Conservation (phyloP, 1,140 invertebrate genomes). For the Aplysia californica region DNA sequence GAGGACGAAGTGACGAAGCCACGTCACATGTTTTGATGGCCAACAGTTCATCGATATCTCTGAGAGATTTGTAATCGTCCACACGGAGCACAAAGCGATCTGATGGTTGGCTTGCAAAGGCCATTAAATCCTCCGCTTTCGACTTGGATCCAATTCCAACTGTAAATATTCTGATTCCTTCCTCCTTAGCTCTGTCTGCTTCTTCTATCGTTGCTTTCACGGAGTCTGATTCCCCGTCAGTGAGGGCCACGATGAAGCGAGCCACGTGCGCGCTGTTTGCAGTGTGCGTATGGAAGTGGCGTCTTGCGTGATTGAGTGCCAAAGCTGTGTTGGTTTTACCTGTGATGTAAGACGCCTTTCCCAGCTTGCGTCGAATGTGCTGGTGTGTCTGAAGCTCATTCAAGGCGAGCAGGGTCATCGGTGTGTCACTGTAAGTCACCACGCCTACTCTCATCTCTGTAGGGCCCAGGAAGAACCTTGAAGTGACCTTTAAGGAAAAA, state of each 20-base stretch:
- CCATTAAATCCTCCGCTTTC: constrained; percentile 30
- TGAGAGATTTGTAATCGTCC: constrained; percentile 31
- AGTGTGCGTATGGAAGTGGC: constrained; percentile 26
- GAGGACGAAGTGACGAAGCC: neutral
- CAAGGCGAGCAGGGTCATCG: constrained; percentile 37
- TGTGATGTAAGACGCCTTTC: constrained; percentile 18
- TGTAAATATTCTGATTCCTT: constrained; percentile 46
- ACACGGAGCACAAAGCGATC: constrained; percentile 39
- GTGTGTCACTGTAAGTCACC: constrained; percentile 44
- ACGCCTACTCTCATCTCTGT: constrained; percentile 45
- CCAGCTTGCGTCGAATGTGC: neutral
- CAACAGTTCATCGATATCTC: constrained; percentile 30
- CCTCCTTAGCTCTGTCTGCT: constrained; percentile 32
- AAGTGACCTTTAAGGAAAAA: constrained; percentile 34
- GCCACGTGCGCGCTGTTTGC: constrained; percentile 31
- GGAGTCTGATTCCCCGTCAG: constrained; percentile 48
- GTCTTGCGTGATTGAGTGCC: constrained; percentile 35
- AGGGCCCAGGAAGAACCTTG: constrained; percentile 43
- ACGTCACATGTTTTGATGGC: constrained; percentile 28
- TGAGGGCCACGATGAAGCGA: constrained; percentile 45
- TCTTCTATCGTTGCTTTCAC: constrained; percentile 32
- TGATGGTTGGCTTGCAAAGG: constrained; percentile 36
- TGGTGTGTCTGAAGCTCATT: constrained; percentile 1
- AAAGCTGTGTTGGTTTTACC: constrained; percentile 42
- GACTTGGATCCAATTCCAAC: constrained; percentile 45